Percentiles rank a stretch among this genome's conserved stretches.
These are phyloP conservation scores for Drosophila neutralis DNA, from an alignment of 2,888 invertebrate species.

Conservation along the genomic window DNA sequence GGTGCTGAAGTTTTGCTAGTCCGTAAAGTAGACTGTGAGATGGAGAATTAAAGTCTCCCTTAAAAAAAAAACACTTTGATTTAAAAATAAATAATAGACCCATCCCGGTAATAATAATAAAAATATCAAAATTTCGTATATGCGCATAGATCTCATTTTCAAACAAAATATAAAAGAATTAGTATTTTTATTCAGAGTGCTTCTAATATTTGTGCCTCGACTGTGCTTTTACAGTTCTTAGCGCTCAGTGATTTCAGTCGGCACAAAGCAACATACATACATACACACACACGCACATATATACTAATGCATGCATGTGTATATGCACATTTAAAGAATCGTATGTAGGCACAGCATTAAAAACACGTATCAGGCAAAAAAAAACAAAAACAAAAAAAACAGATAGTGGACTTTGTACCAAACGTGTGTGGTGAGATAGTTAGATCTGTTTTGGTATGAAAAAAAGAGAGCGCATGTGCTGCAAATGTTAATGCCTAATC, in stretches of 20 bases:
- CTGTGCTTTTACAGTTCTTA: background rate
- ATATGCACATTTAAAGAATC: conserved; percentile 7
- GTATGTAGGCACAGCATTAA: conserved; percentile 18
- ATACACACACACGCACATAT: background rate
- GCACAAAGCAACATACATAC: conserved; percentile 5
- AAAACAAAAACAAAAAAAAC: conserved; percentile 8
- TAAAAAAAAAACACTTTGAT: background rate
- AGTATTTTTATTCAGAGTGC: background rate
- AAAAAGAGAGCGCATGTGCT: conserved; percentile 46
- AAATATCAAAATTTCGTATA: background rate
- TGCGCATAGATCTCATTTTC: background rate
- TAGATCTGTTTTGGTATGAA: background rate
- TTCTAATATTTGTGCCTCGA: background rate
- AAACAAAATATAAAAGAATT: background rate
- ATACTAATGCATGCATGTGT: background rate
- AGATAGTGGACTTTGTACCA: conserved; percentile 45
- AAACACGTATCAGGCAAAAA: conserved; percentile 11
- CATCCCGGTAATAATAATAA: background rate
- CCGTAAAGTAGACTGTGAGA: background rate
- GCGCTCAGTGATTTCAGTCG: conserved; percentile 5
- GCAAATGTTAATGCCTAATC: background rate
- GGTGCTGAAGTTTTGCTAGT: background rate
- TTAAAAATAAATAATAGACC: background rate
- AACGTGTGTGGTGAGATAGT: conserved; percentile 6
- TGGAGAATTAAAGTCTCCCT: background rate